Conservation (phyloP, 2,888 invertebrate species). For the Cryptocephalus primarius region DNA sequence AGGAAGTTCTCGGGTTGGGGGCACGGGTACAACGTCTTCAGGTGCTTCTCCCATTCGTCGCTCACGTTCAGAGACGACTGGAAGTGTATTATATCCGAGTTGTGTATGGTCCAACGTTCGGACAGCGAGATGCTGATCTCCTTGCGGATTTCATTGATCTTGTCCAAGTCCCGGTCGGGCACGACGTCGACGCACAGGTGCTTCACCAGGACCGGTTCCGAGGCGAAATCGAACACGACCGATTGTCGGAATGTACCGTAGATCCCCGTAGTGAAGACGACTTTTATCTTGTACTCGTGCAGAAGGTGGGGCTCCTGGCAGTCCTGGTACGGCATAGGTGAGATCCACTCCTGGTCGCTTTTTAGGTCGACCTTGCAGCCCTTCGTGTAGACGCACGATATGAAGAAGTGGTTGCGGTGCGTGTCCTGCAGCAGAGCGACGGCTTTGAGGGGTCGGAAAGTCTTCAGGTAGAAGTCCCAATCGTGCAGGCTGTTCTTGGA, state of each 20-base stretch:
- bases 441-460: conserved; percentile 44
- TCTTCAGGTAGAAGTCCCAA: conserved; percentile 49
- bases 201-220: conserved; percentile 50
- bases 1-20: conserved; percentile 55
- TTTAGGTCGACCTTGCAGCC: conserved; percentile 21
- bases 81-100: conserved; percentile 35
- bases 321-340: conserved; percentile 19
- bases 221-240: conserved; percentile 64
- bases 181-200: conserved; percentile 68
- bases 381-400: conserved; percentile 39
- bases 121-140: conserved; percentile 47
- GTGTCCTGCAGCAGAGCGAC: conserved; percentile 60
- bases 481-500: conserved; percentile 49
- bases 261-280: conserved; percentile 45
- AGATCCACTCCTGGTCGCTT: conserved; percentile 46
- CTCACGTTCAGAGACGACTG: conserved; percentile 21
- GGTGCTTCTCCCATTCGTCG: conserved; percentile 43
- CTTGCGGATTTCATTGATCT: conserved; percentile 52
- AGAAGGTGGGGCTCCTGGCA: conserved; percentile 16
- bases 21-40: conserved; percentile 52
- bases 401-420: conserved; percentile 54
- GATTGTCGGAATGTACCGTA: conserved; percentile 70
- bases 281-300: conserved; percentile 21
- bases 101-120: conserved; percentile 44
- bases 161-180: conserved; percentile 53